Percentiles rank a stretch among this genome's conserved stretches.
phyloP scores from a whole-genome alignment of 2,113 vertebrate species.

The Herpailurus yagouaroundi region DNA sequence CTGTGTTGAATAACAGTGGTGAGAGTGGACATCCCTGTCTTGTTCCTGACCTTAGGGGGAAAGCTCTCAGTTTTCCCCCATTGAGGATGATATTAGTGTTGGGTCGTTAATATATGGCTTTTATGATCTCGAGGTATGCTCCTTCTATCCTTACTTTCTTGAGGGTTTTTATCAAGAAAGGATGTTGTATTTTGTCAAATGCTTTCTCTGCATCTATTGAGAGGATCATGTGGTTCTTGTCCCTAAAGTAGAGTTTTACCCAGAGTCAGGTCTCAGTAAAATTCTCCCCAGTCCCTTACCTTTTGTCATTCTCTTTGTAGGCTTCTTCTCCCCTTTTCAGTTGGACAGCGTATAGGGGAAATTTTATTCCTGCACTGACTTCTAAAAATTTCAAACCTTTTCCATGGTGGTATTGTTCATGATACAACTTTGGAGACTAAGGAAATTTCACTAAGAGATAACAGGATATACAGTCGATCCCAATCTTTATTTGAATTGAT shows the following conservation, averaged over 20 bases:
- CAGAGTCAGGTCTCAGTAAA: not conserved
- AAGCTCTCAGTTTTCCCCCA: too few species aligned
- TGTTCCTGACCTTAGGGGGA: too few species aligned
- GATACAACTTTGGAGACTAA: not conserved
- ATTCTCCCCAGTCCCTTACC: not conserved
- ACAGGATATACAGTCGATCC: not conserved
- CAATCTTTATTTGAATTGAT: slow-evolving; percentile 51
- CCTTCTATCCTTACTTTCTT: too few species aligned
- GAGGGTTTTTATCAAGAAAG: too few species aligned
- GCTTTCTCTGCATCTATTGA: too few species aligned
- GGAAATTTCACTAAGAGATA: slow-evolving; percentile 32
- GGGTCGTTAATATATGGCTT: too few species aligned
- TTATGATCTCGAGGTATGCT: too few species aligned
- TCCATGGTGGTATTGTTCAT: not conserved
- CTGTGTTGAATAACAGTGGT: too few species aligned
- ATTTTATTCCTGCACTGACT: slow-evolving; percentile 31
- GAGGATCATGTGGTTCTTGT: too few species aligned
- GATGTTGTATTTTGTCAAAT: too few species aligned
- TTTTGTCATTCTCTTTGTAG: not conserved
- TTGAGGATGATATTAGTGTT: too few species aligned
- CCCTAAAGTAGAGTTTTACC: not conserved
- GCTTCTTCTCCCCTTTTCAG: not conserved
- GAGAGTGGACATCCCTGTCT: too few species aligned
- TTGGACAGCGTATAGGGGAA: not conserved
- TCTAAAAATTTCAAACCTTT: not conserved